phyloP scores from a whole-genome alignment of 1,140 invertebrate species.

The Batillaria attramentaria region DNA sequence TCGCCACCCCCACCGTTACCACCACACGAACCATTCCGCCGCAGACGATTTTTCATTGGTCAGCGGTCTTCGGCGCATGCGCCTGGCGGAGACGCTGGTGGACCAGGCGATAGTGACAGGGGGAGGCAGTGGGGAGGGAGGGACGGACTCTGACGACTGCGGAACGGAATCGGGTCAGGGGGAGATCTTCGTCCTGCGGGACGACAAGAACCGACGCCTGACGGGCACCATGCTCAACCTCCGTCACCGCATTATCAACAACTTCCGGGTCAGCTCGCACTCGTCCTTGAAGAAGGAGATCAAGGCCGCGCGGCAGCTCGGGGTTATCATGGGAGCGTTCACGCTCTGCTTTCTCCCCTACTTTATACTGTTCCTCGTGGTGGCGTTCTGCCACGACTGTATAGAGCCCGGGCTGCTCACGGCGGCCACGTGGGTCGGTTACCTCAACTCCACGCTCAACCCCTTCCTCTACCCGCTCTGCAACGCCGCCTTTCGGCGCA shows the following conservation, averaged over 20 bases:
- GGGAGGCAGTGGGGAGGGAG: constrained; percentile 1
- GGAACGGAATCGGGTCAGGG: constrained; percentile 34
- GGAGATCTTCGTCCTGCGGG: constrained; percentile 50
- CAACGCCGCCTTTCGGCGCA: constrained; percentile 75
- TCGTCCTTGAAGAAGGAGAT: constrained; percentile 75
- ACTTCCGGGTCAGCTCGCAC: constrained; percentile 60
- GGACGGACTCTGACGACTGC: constrained; percentile 18
- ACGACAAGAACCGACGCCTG: constrained; percentile 52
- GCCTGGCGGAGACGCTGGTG: constrained; percentile 50
- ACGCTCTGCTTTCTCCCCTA: constrained; percentile 79
- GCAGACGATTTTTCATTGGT: constrained; percentile 44
- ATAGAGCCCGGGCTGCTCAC: constrained; percentile 65
- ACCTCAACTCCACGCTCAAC: constrained; percentile 76
- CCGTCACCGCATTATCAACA: constrained; percentile 44
- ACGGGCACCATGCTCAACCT: constrained; percentile 41
- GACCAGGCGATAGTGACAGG: constrained; percentile 44
- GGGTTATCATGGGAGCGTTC: constrained; percentile 80
- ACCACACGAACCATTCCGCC: constrained; percentile 4
- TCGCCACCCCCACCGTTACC: constrained; percentile 39
- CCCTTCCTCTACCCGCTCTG: constrained; percentile 77
- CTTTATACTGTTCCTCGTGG: constrained; percentile 78
- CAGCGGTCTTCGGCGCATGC: constrained; percentile 49
- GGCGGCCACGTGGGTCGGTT: constrained; percentile 76
- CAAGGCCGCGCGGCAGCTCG: constrained; percentile 78
- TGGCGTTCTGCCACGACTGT: constrained; percentile 77